Percentiles rank a stretch among this genome's conserved stretches.
These are phyloP conservation scores for Rhodophaea formosa DNA, from an alignment of 2,888 invertebrate genomes.

Conservation along the genomic window DNA sequence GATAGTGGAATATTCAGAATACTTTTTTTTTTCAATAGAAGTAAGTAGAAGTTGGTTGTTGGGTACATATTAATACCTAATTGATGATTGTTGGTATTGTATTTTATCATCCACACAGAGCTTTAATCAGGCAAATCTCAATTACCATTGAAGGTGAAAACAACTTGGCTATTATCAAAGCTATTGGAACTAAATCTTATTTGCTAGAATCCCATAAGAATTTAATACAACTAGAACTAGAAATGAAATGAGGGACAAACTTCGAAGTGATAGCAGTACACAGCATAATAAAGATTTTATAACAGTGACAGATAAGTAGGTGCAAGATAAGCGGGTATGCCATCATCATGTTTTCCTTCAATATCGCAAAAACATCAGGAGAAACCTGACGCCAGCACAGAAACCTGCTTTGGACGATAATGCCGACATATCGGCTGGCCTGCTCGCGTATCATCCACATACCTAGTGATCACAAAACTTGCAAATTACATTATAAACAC, in stretches of 20 bases:
- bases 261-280: not conserved
- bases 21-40: no score
- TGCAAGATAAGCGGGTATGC: not conserved
- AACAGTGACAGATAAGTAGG: not conserved
- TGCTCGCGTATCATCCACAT: constrained; percentile 35
- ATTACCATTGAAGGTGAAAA: no score
- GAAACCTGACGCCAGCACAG: constrained; percentile 2
- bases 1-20: no score
- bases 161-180: no score
- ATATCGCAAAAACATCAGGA: not conserved
- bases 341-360: not conserved
- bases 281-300: not conserved
- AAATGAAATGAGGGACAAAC: not conserved
- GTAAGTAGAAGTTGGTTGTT: no score
- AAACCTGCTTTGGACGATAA: constrained; percentile 25
- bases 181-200: no score
- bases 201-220: not conserved
- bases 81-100: no score
- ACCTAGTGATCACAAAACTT: constrained; percentile 27
- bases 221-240: not conserved
- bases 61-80: no score
- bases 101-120: no score
- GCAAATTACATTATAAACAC: constrained; percentile 49
- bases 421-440: constrained; percentile 25
- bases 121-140: no score